Evolutionary conservation across 2,797 vertebrate genomes (phyloP), one percentile per base, ranked within the genome.

Genomic region (Heterohyrax brucei): DNA sequence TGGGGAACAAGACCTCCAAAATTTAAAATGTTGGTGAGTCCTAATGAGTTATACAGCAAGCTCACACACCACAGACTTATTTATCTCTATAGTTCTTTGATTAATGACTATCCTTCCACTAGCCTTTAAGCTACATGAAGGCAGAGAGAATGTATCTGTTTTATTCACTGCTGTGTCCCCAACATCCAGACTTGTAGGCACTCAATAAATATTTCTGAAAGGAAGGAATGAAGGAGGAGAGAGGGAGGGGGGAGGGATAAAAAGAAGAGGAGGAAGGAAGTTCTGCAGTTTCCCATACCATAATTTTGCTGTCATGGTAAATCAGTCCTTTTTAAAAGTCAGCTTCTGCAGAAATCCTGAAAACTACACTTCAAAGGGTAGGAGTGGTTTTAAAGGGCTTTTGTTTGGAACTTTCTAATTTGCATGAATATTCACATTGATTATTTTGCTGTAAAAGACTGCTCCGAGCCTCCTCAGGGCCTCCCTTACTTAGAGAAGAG

Each of bases 271-370:
- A 90, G 76, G 48, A 33, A 90, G 76, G 48, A 61, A 9, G 13
- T 70, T 75, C 46, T 44, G 10, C n/a, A 53, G 39, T 66, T 72
- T 18, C 59, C 70, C 64, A 14, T 46, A n/a, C 48, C 44, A 10
- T 19, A 44, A 39, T 50, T 72, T 87, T 87, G 64, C 77, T 87
- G 0, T 53, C 39, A 44, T 77, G 33, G 6, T 85, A 75, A 76
- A 56, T 68, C 14, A 62, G 64, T 46, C 24, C 33, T 77, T 75
- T 68, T 73, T 78, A 78, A 72, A 68, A 22, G 16, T n/a, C 22
- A 19, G 50, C 24, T 92, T 90, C 86, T 92, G 12, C 72, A 84
- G 86, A 90, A 77, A 93, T 82, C 76, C 39, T 93, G 56, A 46
- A n/a, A 89, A 79, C 61, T 68, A 28, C 19, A 79, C 68, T 83